Evolutionary conservation across 2,113 vertebrate species (phyloP).

Genomic region (Lagopus muta): DNA sequence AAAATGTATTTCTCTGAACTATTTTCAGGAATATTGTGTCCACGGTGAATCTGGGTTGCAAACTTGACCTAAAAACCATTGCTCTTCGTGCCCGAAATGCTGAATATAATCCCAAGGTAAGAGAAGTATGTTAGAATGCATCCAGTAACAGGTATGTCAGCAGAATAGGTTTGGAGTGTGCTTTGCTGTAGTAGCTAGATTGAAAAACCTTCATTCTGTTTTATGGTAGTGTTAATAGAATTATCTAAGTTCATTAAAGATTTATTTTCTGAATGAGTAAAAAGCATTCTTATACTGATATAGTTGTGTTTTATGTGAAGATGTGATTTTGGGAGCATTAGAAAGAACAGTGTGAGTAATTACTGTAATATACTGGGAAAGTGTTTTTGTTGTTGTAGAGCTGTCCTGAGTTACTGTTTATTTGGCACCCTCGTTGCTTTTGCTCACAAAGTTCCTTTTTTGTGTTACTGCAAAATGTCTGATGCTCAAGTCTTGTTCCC

Average conservation of each 20-base stretch:
- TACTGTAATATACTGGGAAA: background rate
- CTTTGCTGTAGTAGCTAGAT: background rate
- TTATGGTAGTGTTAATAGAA: background rate
- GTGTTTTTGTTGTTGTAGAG: background rate
- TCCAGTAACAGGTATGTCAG: background rate
- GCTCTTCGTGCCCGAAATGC: conserved; percentile 98
- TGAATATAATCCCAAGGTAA: conserved; percentile 99
- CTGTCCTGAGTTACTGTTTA: background rate
- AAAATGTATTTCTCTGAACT: conserved; percentile 45
- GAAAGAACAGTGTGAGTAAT: background rate
- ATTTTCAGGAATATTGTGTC: conserved; percentile 95
- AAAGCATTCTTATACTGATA: background rate
- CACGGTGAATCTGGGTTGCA: conserved; percentile 98
- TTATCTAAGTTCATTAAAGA: background rate
- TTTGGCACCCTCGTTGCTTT: background rate
- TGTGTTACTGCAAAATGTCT: background rate
- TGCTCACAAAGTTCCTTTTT: background rate
- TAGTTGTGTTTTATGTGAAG: background rate
- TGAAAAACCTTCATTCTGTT: background rate
- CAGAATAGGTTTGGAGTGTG: background rate
- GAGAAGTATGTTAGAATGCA: background rate
- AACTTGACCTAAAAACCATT: conserved; percentile 98
- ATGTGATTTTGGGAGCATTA: background rate
- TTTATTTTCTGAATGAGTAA: background rate
- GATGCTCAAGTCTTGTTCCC: background rate